A percentile compares a stretch with the other conserved stretches of the same genome.
Evolutionary conservation across 2,113 vertebrate species (phyloP).

Genomic region (Elephas maximus): DNA sequence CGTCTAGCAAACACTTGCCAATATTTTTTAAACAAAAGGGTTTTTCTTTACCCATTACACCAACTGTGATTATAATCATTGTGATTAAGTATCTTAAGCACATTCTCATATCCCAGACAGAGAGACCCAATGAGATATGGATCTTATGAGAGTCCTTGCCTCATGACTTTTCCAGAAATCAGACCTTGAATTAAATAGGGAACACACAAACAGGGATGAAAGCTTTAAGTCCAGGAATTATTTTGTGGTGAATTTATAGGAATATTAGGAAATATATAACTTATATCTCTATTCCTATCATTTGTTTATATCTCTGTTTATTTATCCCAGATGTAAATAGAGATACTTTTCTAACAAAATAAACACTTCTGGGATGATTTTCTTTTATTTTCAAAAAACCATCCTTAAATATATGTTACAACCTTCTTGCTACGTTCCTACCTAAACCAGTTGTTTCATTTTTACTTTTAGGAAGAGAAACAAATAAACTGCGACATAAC

Average conservation of each 20-base stretch:
- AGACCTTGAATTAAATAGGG: not conserved
- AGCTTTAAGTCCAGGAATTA: not conserved
- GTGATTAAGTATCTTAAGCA: not conserved
- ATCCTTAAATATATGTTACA: not conserved
- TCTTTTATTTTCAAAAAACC: conserved; percentile 10
- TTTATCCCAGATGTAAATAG: conserved; percentile 26
- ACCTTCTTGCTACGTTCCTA: not conserved
- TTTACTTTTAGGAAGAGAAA: conserved; percentile 91
- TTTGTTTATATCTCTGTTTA: conserved; percentile 29
- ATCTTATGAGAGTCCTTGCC: not conserved
- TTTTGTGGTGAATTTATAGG: not conserved
- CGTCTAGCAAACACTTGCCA: not conserved
- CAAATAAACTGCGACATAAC: conserved; percentile 92
- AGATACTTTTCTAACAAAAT: conserved; percentile 14
- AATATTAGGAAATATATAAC: not conserved
- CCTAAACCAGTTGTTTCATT: not conserved
- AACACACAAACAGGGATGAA: not conserved
- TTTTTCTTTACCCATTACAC: not conserved
- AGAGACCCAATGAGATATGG: not conserved
- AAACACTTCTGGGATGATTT: conserved; percentile 18
- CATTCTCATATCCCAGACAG: not conserved
- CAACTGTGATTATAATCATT: not conserved
- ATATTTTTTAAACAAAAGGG: not conserved
- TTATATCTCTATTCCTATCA: not conserved
- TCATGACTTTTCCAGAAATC: not conserved